Evolutionary conservation across 2,113 vertebrate species (phyloP), one percentile per base, ranked within the genome.

Genomic region (Brachirus orientalis): DNA sequence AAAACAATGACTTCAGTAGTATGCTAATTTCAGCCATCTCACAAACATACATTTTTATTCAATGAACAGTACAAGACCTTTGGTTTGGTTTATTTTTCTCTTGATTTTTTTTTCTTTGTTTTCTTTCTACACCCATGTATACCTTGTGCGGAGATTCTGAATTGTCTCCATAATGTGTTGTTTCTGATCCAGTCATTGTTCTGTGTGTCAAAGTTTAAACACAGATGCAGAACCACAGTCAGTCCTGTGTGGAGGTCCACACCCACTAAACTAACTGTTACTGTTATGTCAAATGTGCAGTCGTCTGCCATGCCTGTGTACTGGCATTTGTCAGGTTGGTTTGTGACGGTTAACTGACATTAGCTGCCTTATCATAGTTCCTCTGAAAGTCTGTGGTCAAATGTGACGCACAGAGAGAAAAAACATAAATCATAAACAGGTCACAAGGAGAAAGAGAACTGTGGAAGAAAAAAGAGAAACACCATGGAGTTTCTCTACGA

Each of bases 301-400:
- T n/a, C n/a, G n/a, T n/a, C n/a, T n/a, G n/a, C n/a, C n/a, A n/a
- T n/a, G n/a, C n/a, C n/a, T n/a, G 8, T n/a, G 47, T 57, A 40
- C 45, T 16, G 1, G 18, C 22, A 61, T 48, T 38, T 57, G 62
- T 60, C 67, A 33, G 37, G 18, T 65, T 19, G n/a, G 55, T 13
- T 77, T 72, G 63, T 41, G 63, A 65, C 51, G 10, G 60, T 79
- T 79, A 62, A 80, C 65, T 62, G 72, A 77, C 64, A 12, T 69
- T 20, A 43, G 51, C 16, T 11, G 45, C 63, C 72, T 79, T 79
- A 77, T 79, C 66, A 22, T 44, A 75, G 65, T 88, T 89, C 77
- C 88, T 63, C 75, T 68, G 63, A 85, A 61, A 43, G 57, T 74
- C 52, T 88, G 86, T 60, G 84, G 81, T 75, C 14, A n/a, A 53